Evolutionary conservation across 2,797 vertebrate genomes (phyloP).

Genomic region (Orestias chungarensis): DNA sequence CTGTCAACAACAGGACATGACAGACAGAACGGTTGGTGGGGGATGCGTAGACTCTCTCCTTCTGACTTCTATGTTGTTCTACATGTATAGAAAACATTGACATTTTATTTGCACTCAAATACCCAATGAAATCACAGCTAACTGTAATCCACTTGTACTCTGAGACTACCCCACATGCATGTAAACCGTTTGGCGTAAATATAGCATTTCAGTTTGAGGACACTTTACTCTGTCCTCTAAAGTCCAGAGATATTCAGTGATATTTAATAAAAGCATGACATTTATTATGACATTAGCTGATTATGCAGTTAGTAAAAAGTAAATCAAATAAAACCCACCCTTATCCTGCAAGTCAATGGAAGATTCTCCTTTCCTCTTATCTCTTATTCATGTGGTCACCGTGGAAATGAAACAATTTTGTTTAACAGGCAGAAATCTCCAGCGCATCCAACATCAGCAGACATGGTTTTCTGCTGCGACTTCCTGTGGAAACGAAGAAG

Average conservation of each 20-base stretch:
- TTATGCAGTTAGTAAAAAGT: neutral
- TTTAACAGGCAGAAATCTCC: neutral
- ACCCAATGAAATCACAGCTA: constrained; percentile 9
- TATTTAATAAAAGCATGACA: no score
- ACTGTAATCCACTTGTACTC: neutral
- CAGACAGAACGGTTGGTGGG: constrained; percentile 23
- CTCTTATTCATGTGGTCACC: no score
- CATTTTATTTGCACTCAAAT: constrained; percentile 14
- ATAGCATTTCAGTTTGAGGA: neutral
- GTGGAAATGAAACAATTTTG: neutral
- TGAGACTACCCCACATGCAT: neutral
- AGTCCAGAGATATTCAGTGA: neutral
- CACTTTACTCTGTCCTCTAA: constrained; percentile 1
- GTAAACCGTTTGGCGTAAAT: neutral
- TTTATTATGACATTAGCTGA: no score
- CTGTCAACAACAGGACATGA: constrained; percentile 60
- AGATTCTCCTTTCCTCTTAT: no score
- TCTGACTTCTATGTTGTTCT: constrained; percentile 19
- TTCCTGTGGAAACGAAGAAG: neutral
- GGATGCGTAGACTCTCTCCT: constrained; percentile 27
- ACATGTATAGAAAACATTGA: constrained; percentile 24
- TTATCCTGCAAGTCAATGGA: neutral
- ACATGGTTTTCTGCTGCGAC: neutral
- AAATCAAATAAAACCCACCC: neutral
- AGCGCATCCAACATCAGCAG: neutral